A percentile compares a stretch with the other conserved stretches of the same genome.
phyloP scores from a whole-genome alignment of 2,113 vertebrate species.

The Gymnobelideus leadbeateri region DNA sequence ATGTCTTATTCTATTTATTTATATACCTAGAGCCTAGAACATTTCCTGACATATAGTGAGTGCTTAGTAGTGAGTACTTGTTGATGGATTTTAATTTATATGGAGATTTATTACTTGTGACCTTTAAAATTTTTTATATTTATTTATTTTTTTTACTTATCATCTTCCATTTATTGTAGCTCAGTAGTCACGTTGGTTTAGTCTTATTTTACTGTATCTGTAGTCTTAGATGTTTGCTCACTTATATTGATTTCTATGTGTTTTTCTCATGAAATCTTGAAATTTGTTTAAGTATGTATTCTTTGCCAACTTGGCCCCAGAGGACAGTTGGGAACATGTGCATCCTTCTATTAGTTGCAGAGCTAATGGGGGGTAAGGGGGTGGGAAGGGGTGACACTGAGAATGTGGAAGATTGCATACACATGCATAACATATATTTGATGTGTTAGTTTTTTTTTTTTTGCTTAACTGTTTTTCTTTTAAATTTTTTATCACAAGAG shows the following conservation, averaged over 20 bases:
- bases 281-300: not conserved
- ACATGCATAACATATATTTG: not conserved
- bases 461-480: slow-evolving; percentile 3
- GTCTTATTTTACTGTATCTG: not conserved
- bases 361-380: not conserved
- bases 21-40: no score
- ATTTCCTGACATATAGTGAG: no score
- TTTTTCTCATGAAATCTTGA: not conserved
- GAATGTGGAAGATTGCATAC: not conserved
- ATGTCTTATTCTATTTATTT: no score
- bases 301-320: not conserved
- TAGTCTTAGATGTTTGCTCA: not conserved
- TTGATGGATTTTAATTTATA: no score
- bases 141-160: no score
- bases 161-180: not conserved
- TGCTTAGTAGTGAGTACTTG: no score
- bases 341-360: not conserved
- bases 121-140: no score
- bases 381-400: not conserved
- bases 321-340: not conserved
- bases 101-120: no score
- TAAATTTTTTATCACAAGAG: not conserved
- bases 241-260: not conserved
- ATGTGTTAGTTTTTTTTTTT: not conserved
- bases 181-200: not conserved